Base-by-base conservation (phyloP, 2,797 vertebrate genomes). In the Arnoldichthys spilopterus region DNA sequence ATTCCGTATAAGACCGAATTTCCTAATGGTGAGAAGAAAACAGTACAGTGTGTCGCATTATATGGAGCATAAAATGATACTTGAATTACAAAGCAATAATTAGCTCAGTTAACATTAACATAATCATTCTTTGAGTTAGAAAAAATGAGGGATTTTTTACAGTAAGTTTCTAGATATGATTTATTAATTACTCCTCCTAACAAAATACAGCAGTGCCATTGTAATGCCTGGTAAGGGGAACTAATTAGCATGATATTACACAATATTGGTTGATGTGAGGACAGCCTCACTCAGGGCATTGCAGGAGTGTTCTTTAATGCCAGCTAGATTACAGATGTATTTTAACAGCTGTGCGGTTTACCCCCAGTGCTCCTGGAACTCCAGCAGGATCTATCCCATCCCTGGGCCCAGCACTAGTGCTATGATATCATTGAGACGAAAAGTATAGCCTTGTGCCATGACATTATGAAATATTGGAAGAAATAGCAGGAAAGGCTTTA, bases 41-140 rank as follows among this genome's bases (percentile, higher is more conserved):
- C 47, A 74, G 66, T 49, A 56, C 67, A 56, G 56, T 81, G 78
- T 82, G 72, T 79, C 66, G 63, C 72, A 73, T 76, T 66, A 80
- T 78, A 82, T 80, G 70, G 53, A 79, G 66, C 71, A 47, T 61
- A 80, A 85, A 84, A 77, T 26, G 11, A 77, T 81, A 71, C 71
- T 83, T 80, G 47, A 75, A 84, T 85, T 82, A 85, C 51, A 79
- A 78, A 74, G 62, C 69, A 83, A 85, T 79, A 86, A 83, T 88
- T 86, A 84, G 75, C 78, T 78, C 82, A 40, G 78, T 76, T 79
- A 77, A 54, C 77, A 77, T 84, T 76, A 82, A 64, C 66, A 74
- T 68, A 83, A 78, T 72, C 56, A 78, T 80, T 51, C 70, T 80
- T 71, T 70, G 49, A 71, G 64, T 67, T 87, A 72, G 40, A 64